A percentile compares a stretch with the other conserved stretches of the same genome.
Evolutionary conservation across 64 coral and sea anemone genomes (phyloP).

Genomic region (Stylophora pistillata): DNA sequence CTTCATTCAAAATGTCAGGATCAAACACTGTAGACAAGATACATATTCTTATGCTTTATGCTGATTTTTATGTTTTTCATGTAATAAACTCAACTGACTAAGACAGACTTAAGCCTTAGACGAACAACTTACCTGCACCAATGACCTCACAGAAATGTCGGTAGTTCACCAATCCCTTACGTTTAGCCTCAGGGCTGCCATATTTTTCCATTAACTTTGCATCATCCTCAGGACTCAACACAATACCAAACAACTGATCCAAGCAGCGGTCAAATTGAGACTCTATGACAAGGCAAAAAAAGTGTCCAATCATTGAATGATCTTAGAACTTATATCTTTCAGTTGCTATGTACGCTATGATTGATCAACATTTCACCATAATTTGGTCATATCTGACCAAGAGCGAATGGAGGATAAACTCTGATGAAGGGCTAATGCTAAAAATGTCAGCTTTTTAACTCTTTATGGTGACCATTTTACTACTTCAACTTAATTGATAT

Average conservation of each 20-base stretch:
- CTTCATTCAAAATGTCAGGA: slow-evolving; percentile 70
- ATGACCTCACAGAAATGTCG: slow-evolving; percentile 90
- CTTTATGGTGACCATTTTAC: too few relatives aligned
- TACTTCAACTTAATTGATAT: too few relatives aligned
- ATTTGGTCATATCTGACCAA: too few relatives aligned
- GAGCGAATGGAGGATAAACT: too few relatives aligned
- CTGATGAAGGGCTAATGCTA: too few relatives aligned
- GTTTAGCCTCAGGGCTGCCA: slow-evolving; percentile 80
- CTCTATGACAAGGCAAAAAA: slow-evolving; percentile 51
- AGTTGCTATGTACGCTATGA: too few relatives aligned
- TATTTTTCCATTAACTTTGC: slow-evolving; percentile 87
- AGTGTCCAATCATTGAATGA: too few relatives aligned
- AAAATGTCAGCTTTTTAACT: too few relatives aligned
- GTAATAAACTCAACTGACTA: neutral
- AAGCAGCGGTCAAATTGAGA: slow-evolving; percentile 95
- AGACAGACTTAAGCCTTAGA: neutral
- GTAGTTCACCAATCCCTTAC: slow-evolving; percentile 89
- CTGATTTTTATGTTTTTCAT: neutral
- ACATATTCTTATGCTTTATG: neutral
- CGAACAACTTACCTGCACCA: slow-evolving; percentile 80
- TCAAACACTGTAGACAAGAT: slow-evolving; percentile 68
- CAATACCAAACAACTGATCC: slow-evolving; percentile 97
- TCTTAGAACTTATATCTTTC: too few relatives aligned
- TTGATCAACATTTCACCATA: too few relatives aligned
- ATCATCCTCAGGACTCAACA: slow-evolving; percentile 74